A percentile compares a stretch with the other conserved stretches of the same genome.
These are phyloP conservation scores for Pluvialis apricaria DNA, from an alignment of 2,113 vertebrate genomes.

Conservation along the genomic window DNA sequence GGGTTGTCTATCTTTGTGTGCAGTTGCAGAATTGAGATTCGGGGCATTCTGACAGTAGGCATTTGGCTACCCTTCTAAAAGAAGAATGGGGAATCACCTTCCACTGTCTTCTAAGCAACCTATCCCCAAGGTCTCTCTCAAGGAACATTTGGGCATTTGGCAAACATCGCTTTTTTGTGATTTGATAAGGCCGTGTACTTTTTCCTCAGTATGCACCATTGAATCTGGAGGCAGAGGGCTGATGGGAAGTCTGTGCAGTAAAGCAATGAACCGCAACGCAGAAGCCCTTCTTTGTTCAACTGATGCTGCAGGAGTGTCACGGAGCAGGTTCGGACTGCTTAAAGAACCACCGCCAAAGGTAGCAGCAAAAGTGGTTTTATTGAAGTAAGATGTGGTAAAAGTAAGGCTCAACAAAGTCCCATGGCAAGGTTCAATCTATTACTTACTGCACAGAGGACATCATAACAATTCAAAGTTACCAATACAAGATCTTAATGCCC, in stretches of 20 bases:
- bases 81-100: not conserved
- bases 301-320: fast-evolving
- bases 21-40: not conserved
- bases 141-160: not conserved
- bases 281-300: not conserved
- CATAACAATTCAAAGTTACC: not conserved
- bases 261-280: not conserved
- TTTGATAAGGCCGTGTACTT: not conserved
- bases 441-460: not conserved
- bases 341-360: not conserved
- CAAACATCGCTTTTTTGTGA: not conserved
- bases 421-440: not conserved
- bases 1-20: not conserved
- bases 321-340: not conserved
- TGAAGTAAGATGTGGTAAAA: not conserved
- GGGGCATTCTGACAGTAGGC: not conserved
- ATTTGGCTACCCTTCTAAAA: not conserved
- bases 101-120: not conserved
- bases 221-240: not conserved
- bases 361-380: not conserved
- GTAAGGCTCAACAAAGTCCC: not conserved
- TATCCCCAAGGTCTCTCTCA: not conserved
- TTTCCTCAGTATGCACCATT: fast-evolving
- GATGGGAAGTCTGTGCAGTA: not conserved
- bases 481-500: not conserved